Conservation (phyloP, 2,113 vertebrate genomes). For the Erythrolamprus reginae region DNA sequence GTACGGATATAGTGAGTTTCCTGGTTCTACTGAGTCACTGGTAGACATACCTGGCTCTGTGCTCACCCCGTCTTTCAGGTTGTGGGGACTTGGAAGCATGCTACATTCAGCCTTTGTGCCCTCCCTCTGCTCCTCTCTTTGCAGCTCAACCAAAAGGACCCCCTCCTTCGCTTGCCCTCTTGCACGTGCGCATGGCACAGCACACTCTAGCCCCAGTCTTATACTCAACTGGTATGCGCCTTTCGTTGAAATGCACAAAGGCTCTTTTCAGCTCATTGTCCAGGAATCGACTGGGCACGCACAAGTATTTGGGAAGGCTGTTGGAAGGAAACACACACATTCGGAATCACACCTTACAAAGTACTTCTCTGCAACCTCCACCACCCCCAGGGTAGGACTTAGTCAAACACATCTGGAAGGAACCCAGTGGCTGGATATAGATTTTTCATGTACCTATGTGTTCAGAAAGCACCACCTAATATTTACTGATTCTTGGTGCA, state of each 20-base stretch:
- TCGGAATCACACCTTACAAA: neutral
- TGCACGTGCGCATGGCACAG: rapidly evolving
- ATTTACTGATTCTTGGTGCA: neutral
- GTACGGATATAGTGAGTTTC: neutral
- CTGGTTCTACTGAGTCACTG: neutral
- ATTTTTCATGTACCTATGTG: neutral
- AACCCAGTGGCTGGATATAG: neutral
- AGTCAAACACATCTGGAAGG: neutral
- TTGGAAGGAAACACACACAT: neutral
- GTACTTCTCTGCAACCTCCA: neutral
- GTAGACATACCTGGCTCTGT: neutral
- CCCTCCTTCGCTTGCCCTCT: neutral
- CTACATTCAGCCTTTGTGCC: neutral
- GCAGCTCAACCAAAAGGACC: neutral
- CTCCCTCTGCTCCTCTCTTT: neutral
- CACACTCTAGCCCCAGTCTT: rapidly evolving
- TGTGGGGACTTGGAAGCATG: neutral
- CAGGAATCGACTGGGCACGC: conserved; percentile 82
- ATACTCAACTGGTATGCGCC: conserved; percentile 86
- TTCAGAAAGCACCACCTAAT: neutral
- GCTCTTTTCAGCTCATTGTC: conserved; percentile 88
- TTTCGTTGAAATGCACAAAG: conserved; percentile 86
- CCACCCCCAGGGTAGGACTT: neutral
- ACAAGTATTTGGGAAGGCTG: conserved; percentile 83
- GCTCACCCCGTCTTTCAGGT: neutral